Conservation (phyloP, 2,797 vertebrate species). For the Sciurus carolinensis region DNA sequence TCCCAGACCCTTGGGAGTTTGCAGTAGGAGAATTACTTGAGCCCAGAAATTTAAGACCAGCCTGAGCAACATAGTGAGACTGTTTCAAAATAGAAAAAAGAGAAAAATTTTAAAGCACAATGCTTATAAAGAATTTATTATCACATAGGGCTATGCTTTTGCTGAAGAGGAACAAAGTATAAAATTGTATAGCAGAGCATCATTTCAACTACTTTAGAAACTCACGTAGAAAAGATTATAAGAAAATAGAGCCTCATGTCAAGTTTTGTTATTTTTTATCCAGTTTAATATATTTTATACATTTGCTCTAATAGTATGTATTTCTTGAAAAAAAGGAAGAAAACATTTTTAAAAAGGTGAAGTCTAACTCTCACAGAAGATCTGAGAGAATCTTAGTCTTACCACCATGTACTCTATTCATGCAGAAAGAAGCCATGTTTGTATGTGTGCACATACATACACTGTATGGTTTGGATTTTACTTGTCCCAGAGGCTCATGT, state of each 20-base stretch:
- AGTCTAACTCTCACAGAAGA: not conserved
- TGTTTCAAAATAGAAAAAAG: not conserved
- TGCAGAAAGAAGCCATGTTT: rapidly evolving
- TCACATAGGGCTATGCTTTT: not conserved
- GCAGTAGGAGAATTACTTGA: not conserved
- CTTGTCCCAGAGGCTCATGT: not conserved
- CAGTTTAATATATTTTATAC: not conserved
- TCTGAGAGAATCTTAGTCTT: not conserved
- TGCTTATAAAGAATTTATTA: slow-evolving; percentile 20
- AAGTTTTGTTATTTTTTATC: not conserved
- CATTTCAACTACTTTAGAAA: slow-evolving; percentile 28
- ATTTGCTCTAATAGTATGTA: not conserved
- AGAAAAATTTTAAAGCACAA: slow-evolving; percentile 15
- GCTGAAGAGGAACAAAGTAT: not conserved
- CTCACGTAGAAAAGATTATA: not conserved
- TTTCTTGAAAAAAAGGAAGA: not conserved
- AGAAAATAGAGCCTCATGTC: not conserved
- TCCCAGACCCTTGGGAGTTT: not conserved
- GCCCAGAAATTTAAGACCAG: not conserved
- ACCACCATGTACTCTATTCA: not conserved
- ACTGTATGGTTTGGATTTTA: not conserved
- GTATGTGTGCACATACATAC: not conserved
- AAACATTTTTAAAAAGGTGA: not conserved
- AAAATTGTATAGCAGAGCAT: not conserved
- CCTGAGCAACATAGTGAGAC: not conserved